Base-by-base conservation (phyloP, 1,140 invertebrate species). In the Diabrotica undecimpunctata region DNA sequence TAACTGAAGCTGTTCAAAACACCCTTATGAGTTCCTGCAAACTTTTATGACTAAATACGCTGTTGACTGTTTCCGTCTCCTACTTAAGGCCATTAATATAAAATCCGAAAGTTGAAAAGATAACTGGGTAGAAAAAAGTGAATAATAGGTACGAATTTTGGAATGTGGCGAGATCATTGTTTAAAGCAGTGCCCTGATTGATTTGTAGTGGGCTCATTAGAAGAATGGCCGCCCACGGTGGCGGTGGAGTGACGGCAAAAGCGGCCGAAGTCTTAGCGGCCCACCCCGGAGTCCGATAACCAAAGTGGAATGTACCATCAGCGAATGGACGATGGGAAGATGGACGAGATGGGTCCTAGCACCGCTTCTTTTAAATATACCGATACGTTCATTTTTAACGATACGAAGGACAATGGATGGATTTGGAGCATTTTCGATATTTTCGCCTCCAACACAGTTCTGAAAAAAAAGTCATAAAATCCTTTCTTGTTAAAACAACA, bases 161-260 rank as follows among this genome's bases (percentile, higher is more conserved):
- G 55, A 37, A 57, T 57, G 55, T 57, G 55, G n/a, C 36, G 55
- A 57, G 37, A 37, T 25, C 55, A 57, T 57, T 57, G 55, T 57
- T 57, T 57, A 41, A 39, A 57, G 37, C 37, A 37, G 36, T 57
- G 55, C 36, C 37, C 25, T 57, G 55, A 57, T 57, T 57, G 55
- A 57, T 57, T 57, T 57, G 55, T 57, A 57, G 55, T 37, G 55
- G 55, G 36, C 55, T 37, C n/a, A 57, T 57, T 57, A 57, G 55
- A 57, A 57, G 37, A n/a, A 10, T 8, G 55, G 55, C 55, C 55
- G 55, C 55, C 55, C 55, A 57, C 55, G 36, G 55, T 57, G 55
- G 55, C 35, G 55, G 35, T 25, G 55, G 11, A 57, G 41, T 46
- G 41, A 46, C 41, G 41, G 41, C 41, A 46, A 46, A 57, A 57